These are phyloP conservation scores for Heliconius nattereri DNA, from an alignment of 1,140 invertebrate genomes.

Conservation along the genomic window DNA sequence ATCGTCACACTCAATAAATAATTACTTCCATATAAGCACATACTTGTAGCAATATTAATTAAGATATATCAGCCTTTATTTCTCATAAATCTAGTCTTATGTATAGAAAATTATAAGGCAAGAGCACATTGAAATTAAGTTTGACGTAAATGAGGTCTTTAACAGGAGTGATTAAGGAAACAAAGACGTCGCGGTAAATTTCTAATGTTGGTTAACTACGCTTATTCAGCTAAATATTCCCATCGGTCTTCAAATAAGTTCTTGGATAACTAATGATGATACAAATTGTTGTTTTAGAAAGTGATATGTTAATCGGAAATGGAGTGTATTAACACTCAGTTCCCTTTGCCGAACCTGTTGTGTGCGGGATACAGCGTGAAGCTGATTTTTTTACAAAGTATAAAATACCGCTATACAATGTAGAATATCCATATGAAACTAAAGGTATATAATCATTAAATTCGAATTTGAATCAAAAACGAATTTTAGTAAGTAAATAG, in stretches of 20 bases:
- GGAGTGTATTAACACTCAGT: no score
- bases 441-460: no score
- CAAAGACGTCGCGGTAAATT: slow-evolving; percentile 49
- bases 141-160: slow-evolving; percentile 52
- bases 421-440: no score
- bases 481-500: no score
- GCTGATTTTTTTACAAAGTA: no score
- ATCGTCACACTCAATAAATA: no score
- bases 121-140: slow-evolving; percentile 50
- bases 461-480: no score
- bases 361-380: no score
- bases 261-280: neutral
- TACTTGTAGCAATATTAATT: neutral
- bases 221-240: neutral
- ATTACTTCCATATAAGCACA: no score
- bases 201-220: slow-evolving; percentile 43
- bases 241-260: neutral
- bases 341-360: no score
- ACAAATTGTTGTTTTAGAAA: neutral
- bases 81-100: neutral
- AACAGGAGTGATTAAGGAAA: slow-evolving; percentile 57
- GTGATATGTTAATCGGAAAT: no score
- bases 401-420: no score
- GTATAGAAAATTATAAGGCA: slow-evolving; percentile 35
- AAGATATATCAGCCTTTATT: neutral